Evolutionary conservation across 37 sponge, comb jelly and placozoan species (phyloP).

Genomic region (Halichondria panicea): DNA sequence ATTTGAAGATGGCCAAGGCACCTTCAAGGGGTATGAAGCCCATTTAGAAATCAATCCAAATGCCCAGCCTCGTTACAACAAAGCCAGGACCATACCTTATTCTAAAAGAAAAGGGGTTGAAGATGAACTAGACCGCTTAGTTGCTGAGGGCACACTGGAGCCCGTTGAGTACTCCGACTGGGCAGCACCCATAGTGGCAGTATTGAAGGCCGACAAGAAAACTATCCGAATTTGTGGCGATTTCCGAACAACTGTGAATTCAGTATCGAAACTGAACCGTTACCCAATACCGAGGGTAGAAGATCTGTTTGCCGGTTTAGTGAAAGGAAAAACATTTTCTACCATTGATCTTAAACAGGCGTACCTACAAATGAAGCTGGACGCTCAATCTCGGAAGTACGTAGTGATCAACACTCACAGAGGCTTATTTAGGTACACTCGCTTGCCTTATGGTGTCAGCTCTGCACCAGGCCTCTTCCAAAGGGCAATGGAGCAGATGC

Average conservation of each 20-base stretch:
- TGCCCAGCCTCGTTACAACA: too few relatives aligned
- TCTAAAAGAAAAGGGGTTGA: too few relatives aligned
- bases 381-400: constrained; percentile 24
- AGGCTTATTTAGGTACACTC: constrained; percentile 55
- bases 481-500: constrained; percentile 52
- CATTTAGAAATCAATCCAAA: too few relatives aligned
- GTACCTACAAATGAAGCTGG: constrained; percentile 25
- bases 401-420: constrained; percentile 62
- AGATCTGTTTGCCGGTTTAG: constrained; percentile 6
- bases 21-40: too few relatives aligned
- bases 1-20: too few relatives aligned
- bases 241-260: constrained; percentile 28
- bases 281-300: constrained; percentile 10
- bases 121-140: too few relatives aligned
- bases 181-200: too few relatives aligned
- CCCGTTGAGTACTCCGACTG: too few relatives aligned
- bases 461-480: constrained; percentile 71
- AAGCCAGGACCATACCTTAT: too few relatives aligned
- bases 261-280: not conserved
- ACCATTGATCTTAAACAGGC: constrained; percentile 7
- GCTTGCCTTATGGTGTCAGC: constrained; percentile 69
- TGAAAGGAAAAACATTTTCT: constrained; percentile 5
- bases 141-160: too few relatives aligned
- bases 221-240: constrained; percentile 31
- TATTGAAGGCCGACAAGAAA: too few relatives aligned